Base-by-base conservation (phyloP, 2,888 invertebrate species). In the Belgica antarctica region DNA sequence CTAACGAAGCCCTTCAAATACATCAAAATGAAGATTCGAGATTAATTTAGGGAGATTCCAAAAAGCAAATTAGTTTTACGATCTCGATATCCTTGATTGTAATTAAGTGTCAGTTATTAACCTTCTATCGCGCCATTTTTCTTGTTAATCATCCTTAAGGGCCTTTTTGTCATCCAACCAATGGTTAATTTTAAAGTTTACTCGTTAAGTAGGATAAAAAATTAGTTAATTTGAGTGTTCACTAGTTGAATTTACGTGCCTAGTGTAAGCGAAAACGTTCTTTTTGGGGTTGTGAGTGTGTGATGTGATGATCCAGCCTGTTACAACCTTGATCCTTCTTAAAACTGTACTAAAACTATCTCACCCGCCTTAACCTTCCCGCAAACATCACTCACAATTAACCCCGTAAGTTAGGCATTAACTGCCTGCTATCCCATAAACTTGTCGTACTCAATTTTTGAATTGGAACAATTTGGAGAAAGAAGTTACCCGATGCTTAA, bases 11-110 rank as follows among this genome's bases (percentile, higher is more conserved):
- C 70, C 12, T 70, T 41, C 25, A 34, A 41, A 17, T 70, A 70
- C 17, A 70, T 70, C n/a, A 70, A 70, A 59, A 70, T 70, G 70
- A 70, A 70, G 41, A 68, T 68, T 15, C 15, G 68, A 34, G 68
- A 68, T 57, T 63, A 63, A 36, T 63, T 12, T 57, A 17, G n/a
- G n/a, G 19, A 25, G 12, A 8, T 59, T 59, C 27, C 52, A 25
- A 3, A 41, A 41, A 41, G 41, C 15, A n/a, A n/a, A 52, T 46
- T 46, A 15, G 52, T 22, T 52, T 52, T 17, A 52, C 22, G 19
- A n/a, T 19, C 22, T 3, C 52, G 52, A 24, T 2, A 52, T 59
- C 25, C 59, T n/a, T 59, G 27, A 59, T 59, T 59, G 59, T 59
- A 59, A 24, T 59, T 59, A 27, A 59, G 59, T 59, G 59, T 59